Base-by-base conservation (phyloP, 2,797 vertebrate species). In the Sebastes dallii region DNA sequence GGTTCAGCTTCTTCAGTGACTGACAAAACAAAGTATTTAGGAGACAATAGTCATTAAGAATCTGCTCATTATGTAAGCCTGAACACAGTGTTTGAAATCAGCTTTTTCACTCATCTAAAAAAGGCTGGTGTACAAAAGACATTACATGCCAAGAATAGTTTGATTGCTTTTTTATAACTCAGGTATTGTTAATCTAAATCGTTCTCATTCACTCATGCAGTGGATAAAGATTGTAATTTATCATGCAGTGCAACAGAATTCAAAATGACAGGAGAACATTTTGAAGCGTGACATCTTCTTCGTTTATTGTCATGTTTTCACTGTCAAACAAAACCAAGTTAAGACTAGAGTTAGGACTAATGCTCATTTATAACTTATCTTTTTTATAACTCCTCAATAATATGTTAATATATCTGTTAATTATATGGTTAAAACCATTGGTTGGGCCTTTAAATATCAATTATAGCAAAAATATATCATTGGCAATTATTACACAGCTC, bases 1-100 rank as follows among this genome's bases (percentile, higher is more conserved):
- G 98, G 92, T 97, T 98, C 77, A 99, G 95, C 90, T 98, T 99
- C 95, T 97, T 99, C 89, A 99, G 94, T 66, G 98, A 99, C 98
- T 99, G 77, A 56, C 2, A 11, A 24, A 60, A 74, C 54, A 39
- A n/a, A 29, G 54, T 34, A 59, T 61, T 66, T 32, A 14, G 30
- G 46, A 66, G 32, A 73, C 20, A 58, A 32, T 1, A 73, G 20
- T 46, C 24, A 34, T 56, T 67, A 39, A 22, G 5, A 55, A 54
- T 67, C 20, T 16, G 22, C 20, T 65, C 42, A 54, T 67, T 20
- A 3, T 24, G 5, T 5, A 39, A 60, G 22, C 13, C 30, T 10
- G 3, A 29, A n/a, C 14, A 27, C 3, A 24, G 25, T 30, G 50
- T 36, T 20, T 61, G 61, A 77, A 66, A 71, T 73, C 0, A 20